Conservation (phyloP, 2,797 vertebrate species). For the Tapirus indicus region DNA sequence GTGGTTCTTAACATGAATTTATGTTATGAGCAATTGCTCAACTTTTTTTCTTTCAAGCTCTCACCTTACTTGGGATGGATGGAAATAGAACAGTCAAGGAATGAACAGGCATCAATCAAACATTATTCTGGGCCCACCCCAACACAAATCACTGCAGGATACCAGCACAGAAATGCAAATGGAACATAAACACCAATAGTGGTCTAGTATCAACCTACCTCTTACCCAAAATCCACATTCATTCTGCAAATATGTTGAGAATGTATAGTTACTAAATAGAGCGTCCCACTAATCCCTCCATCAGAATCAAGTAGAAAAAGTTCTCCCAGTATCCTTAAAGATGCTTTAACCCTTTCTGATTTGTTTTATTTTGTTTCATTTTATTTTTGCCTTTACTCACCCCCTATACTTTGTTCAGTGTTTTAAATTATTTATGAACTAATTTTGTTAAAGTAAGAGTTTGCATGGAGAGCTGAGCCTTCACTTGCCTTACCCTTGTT, state of each 20-base stretch:
- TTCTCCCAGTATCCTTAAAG: background rate
- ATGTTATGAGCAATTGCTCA: background rate
- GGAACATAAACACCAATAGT: background rate
- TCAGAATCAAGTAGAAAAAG: background rate
- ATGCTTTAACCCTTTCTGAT: background rate
- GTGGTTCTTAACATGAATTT: background rate
- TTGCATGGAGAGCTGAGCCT: background rate
- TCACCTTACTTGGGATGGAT: background rate
- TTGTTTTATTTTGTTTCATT: background rate
- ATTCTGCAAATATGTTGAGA: background rate
- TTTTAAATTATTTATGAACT: background rate
- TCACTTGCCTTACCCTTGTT: background rate
- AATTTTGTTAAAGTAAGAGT: background rate
- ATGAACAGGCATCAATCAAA: background rate
- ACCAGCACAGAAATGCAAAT: background rate
- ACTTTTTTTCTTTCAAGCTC: background rate
- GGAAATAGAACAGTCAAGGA: background rate
- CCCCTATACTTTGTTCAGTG: background rate
- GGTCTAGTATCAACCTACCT: background rate
- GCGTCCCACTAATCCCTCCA: background rate
- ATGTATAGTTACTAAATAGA: background rate
- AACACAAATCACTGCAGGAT: background rate
- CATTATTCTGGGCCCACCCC: background rate
- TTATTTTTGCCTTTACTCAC: background rate
- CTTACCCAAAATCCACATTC: background rate